Evolutionary conservation across 1,140 invertebrate genomes (phyloP).

Genomic region (Drosophila insularis): DNA sequence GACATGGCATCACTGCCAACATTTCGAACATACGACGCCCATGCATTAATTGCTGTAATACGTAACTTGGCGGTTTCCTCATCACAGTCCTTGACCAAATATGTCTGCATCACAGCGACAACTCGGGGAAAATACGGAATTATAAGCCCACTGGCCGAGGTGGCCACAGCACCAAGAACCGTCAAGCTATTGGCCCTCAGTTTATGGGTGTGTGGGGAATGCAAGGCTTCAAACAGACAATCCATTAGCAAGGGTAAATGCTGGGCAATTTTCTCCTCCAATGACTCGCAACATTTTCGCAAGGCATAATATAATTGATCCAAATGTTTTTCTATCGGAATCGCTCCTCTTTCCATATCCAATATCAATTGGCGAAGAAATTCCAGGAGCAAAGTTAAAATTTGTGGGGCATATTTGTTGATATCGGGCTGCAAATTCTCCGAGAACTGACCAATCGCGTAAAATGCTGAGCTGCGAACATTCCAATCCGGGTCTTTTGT

Average conservation of each 20-base stretch:
- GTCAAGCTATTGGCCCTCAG: slow-evolving; percentile 87
- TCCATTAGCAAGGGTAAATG: slow-evolving; percentile 90
- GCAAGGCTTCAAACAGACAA: slow-evolving; percentile 85
- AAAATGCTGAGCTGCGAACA: slow-evolving; percentile 89
- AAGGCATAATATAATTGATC: slow-evolving; percentile 91
- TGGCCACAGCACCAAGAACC: slow-evolving; percentile 85
- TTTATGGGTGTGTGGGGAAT: slow-evolving; percentile 84
- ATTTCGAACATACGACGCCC: slow-evolving; percentile 87
- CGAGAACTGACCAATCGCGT: slow-evolving; percentile 91
- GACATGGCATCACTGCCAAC: slow-evolving; percentile 87
- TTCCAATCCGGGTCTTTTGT: slow-evolving; percentile 85
- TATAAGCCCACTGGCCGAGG: slow-evolving; percentile 88
- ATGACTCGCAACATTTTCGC: slow-evolving; percentile 91
- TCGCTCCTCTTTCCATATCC: slow-evolving; percentile 80
- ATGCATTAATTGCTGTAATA: slow-evolving; percentile 87
- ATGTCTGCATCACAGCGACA: slow-evolving; percentile 86
- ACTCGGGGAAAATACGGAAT: slow-evolving; percentile 89
- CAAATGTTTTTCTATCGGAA: slow-evolving; percentile 85
- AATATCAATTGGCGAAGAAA: slow-evolving; percentile 86
- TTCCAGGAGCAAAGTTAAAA: slow-evolving; percentile 89
- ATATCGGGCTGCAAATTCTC: slow-evolving; percentile 91
- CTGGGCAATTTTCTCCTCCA: slow-evolving; percentile 88
- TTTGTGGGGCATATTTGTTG: slow-evolving; percentile 87
- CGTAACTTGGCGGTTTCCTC: slow-evolving; percentile 84
- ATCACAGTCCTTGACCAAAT: slow-evolving; percentile 84